These are phyloP conservation scores for Spinus pinus DNA, from an alignment of 2,797 vertebrate genomes.

Conservation along the genomic window DNA sequence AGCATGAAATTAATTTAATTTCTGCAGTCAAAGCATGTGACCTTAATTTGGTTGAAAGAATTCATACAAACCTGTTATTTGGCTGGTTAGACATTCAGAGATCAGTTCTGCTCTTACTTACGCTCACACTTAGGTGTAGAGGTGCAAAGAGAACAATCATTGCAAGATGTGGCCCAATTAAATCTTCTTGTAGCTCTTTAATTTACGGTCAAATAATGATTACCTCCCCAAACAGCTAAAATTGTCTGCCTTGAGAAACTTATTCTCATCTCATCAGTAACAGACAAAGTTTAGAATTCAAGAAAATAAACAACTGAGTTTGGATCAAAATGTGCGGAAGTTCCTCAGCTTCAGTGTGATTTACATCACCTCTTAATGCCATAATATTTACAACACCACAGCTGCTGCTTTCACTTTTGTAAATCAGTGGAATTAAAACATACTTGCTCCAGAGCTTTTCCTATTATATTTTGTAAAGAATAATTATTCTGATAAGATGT, in stretches of 20 bases:
- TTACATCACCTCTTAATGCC: not conserved
- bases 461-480: not conserved
- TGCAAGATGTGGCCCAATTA: not conserved
- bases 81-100: constrained; percentile 39
- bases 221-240: not conserved
- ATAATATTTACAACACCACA: not conserved
- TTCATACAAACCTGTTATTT: constrained; percentile 23
- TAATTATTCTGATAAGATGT: not conserved
- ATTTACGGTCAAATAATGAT: not conserved
- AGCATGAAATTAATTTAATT: constrained; percentile 38
- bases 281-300: not conserved
- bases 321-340: not conserved
- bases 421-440: not conserved
- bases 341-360: not conserved
- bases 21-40: constrained; percentile 34
- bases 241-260: not conserved
- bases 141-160: constrained; percentile 37
- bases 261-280: not conserved
- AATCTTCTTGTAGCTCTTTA: not conserved
- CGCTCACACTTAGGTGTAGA: not conserved
- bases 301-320: not conserved
- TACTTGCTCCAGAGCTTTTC: not conserved
- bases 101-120: constrained; percentile 61
- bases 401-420: not conserved
- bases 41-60: constrained; percentile 2